Evolutionary conservation across 2,113 vertebrate species (phyloP).

Genomic region (Menidia beryllina): DNA sequence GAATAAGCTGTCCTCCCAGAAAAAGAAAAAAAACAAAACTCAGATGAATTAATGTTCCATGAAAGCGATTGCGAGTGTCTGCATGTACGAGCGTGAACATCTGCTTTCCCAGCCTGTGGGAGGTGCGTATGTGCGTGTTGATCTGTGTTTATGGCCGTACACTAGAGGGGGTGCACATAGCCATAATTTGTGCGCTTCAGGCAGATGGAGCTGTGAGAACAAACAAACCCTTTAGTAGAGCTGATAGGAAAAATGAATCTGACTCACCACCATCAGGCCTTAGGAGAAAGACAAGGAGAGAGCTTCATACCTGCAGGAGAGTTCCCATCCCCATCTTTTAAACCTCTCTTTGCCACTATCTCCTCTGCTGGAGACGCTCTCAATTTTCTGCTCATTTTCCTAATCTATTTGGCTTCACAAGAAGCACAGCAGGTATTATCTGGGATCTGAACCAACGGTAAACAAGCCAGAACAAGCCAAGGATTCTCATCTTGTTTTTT

Average conservation of each 20-base stretch:
- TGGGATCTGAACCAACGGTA: slow-evolving; percentile 11
- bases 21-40: no score
- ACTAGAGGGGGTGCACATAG: not conserved
- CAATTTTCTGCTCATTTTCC: slow-evolving; percentile 22
- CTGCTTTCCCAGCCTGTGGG: slow-evolving; percentile 32
- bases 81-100: slow-evolving; percentile 18
- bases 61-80: not conserved
- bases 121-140: not conserved
- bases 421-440: slow-evolving; percentile 29
- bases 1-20: slow-evolving; percentile 23
- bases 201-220: slow-evolving; percentile 35
- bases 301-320: slow-evolving; percentile 6
- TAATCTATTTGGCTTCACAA: slow-evolving; percentile 21
- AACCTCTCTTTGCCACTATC: not conserved
- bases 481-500: not conserved
- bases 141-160: not conserved
- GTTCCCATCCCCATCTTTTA: not conserved
- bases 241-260: slow-evolving; percentile 37
- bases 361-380: not conserved
- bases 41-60: slow-evolving; percentile 30
- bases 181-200: slow-evolving; percentile 12
- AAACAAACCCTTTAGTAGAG: slow-evolving; percentile 21
- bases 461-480: not conserved
- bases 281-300: slow-evolving; percentile 12
- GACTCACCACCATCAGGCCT: slow-evolving; percentile 16